Evolutionary conservation across 2,888 invertebrate species (phyloP), one percentile per base, ranked within the genome.

Genomic region (Scrobipalpa atriplicella): DNA sequence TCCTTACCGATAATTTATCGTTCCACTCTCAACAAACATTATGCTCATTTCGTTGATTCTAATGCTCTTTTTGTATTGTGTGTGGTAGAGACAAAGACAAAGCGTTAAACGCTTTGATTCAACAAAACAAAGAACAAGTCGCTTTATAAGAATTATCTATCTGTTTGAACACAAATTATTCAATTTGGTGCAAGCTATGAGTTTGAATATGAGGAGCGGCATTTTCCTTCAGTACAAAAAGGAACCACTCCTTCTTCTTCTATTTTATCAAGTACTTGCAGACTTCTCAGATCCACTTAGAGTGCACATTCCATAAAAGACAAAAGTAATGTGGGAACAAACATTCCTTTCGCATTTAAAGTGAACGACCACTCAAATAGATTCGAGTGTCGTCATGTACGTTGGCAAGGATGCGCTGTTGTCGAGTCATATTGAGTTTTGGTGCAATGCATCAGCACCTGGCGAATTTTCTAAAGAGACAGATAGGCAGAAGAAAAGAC

Each of bases 381-480:
- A 76, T 81, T 80, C 80, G 72, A 77, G 72, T 83, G 82, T 84
- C 81, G 79, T 82, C 80, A 79, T 76, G 83, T 81, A 79, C 21
- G 82, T 84, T 84, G 84, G 86, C 84, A 86, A 85, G 82, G 84
- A 86, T 83, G 84, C 75, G 73, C 76, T 78, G 76, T 74, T 79
- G 81, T 77, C 83, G 83, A 84, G 82, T 87, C 83, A 84, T 81
- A 77, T 77, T 80, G 75, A 70, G 70, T 65, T 71, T 75, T 82
- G 88, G 87, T 71, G 64, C 78, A 63, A 63, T 13, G 16, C 47
- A 41, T 11, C n/a, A 21, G 47, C 41, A 41, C 16, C 19, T 19
- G 19, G 62, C 39, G 43, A 16, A 8, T 39, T 36, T n/a, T 38
- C 38, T 16, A 39, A 61, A 8, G 18, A 36, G 36, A 56, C 5